These are phyloP conservation scores for Periphyllus acericola DNA, from an alignment of 2,888 invertebrate genomes.

Conservation along the genomic window DNA sequence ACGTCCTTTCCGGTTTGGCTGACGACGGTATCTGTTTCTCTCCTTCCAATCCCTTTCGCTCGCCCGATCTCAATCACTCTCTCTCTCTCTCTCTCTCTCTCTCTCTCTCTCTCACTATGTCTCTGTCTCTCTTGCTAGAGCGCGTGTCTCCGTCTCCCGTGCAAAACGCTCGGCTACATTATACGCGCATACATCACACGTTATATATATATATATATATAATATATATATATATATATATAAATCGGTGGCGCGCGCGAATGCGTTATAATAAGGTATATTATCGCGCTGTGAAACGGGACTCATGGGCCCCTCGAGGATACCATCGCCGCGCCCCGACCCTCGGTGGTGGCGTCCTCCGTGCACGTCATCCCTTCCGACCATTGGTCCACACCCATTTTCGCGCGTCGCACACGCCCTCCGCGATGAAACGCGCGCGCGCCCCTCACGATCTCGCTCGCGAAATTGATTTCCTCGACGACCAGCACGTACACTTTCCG, in stretches of 20 bases:
- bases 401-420: constrained; percentile 8
- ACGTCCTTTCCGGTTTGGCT: constrained; percentile 59
- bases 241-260: constrained; percentile 5
- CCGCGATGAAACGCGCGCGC: not conserved
- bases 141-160: not conserved
- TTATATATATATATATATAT: too few species aligned
- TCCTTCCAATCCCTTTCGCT: not conserved
- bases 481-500: not conserved
- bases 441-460: not conserved
- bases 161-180: constrained; percentile 27
- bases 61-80: not conserved
- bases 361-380: constrained; percentile 26
- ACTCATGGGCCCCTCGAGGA: constrained; percentile 60
- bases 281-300: constrained; percentile 48
- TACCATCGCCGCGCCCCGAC: constrained; percentile 14
- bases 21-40: constrained; percentile 34
- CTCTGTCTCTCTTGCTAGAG: not conserved
- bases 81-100: not conserved
- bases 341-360: not conserved
- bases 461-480: constrained; percentile 47
- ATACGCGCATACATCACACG: not conserved
- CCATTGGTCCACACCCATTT: constrained; percentile 46
- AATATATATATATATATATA: too few species aligned
- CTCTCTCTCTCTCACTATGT: not conserved
- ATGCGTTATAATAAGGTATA: constrained; percentile 61